Evolutionary conservation across 2,888 invertebrate species (phyloP), one percentile per base, ranked within the genome.

Genomic region (Drosophila longiperda): DNA sequence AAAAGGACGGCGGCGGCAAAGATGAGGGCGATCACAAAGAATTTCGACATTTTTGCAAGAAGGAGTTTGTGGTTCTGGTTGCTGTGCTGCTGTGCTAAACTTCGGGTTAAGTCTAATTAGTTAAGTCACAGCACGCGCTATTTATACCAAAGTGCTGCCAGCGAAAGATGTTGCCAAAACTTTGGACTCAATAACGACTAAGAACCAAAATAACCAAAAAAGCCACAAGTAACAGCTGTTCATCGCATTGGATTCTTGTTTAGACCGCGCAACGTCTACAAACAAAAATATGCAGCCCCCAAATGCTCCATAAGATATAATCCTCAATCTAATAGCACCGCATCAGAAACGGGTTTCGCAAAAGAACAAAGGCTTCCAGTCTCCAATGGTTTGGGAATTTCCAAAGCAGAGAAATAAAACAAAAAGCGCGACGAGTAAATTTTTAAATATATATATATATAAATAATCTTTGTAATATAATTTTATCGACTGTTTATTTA

Each of bases 341-440:
- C 11, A 0, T 26, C 45, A 17, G 12, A 78, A 86, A 85, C 86
- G 23, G 71, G 86, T 86, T 86, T 85, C 85, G 87, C 81, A 45
- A 83, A 76, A 86, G 87, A 84, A 87, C 79, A 86, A 86, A 84
- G 75, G 66, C 15, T 15, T n/a, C 15, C 3, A 8, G 34, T 29
- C 17, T 34, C 36, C 29, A 32, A 32, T 49, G 60, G 33, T 0
- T n/a, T 49, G 86, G 80, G 69, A 83, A 83, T 87, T 83, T 66
- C 66, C 40, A 33, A 26, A 64, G 66, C 66, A 49, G 71, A 71
- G 70, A 83, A 82, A 80, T 73, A 79, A 73, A 79, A 81, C 81
- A 86, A 75, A 67, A 48, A 54, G 20, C 50, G 20, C 33, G 52
- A 69, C 63, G 59, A 78, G 48, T 68, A 59, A 65, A 58, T 66